phyloP scores from a whole-genome alignment of 2,797 vertebrate genomes.

The Xiphorhynchus erythropygius region DNA sequence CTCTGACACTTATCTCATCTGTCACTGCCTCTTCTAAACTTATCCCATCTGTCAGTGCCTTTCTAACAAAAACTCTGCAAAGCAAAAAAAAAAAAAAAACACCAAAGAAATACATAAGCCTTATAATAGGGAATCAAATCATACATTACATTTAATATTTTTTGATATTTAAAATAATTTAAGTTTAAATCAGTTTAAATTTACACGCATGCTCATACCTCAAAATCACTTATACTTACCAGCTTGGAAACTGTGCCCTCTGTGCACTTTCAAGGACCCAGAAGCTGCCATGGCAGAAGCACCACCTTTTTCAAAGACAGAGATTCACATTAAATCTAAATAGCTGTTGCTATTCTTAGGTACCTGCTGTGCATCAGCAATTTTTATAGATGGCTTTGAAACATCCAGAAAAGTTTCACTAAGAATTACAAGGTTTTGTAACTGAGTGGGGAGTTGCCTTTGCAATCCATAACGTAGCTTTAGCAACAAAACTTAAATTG shows the following conservation, averaged over 20 bases:
- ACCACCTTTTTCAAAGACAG: constrained; percentile 46
- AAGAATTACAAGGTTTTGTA: neutral
- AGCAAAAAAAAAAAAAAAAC: constrained; percentile 21
- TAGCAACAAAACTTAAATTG: neutral
- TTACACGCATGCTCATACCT: neutral
- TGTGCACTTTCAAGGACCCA: constrained; percentile 40
- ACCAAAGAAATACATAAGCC: neutral
- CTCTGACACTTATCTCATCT: constrained; percentile 56
- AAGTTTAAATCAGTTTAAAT: neutral
- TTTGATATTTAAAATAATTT: neutral
- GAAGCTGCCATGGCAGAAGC: constrained; percentile 50
- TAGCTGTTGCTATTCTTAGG: neutral
- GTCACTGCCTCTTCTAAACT: constrained; percentile 55
- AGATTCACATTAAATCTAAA: neutral
- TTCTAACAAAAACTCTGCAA: constrained; percentile 31
- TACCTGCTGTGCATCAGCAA: neutral
- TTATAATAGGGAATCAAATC: neutral
- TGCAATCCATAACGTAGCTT: neutral
- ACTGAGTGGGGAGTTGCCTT: neutral
- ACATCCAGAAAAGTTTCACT: neutral
- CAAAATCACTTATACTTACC: constrained; percentile 12
- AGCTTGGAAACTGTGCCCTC: constrained; percentile 50
- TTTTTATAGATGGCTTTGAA: neutral
- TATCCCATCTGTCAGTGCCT: constrained; percentile 53
- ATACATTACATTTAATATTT: neutral